Conservation (phyloP, 2,888 invertebrate genomes). For the Hypena proboscidalis region DNA sequence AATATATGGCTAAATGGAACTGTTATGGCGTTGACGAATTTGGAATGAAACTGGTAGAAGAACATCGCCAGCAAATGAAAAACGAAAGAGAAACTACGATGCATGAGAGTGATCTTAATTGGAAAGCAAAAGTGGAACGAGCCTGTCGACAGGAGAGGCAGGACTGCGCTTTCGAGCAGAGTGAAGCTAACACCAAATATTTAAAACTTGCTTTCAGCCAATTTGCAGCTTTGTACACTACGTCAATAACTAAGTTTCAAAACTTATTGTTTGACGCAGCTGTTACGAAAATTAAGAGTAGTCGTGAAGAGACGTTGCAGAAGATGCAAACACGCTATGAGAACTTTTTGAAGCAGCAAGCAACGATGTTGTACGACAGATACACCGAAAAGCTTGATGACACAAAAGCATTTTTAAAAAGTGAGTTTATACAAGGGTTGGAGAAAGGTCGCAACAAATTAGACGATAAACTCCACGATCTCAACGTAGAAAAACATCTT, state of each 20-base stretch:
- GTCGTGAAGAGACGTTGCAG: conserved; percentile 48
- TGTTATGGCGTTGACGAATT: conserved; percentile 58
- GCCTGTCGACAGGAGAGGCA: conserved; percentile 50
- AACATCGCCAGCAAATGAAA: conserved; percentile 52
- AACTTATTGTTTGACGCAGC: conserved; percentile 59
- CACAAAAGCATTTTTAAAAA: conserved; percentile 58
- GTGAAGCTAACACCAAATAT: conserved; percentile 53
- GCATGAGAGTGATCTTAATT: conserved; percentile 55
- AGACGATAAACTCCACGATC: conserved; percentile 60
- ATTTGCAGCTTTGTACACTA: conserved; percentile 57
- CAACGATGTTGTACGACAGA: conserved; percentile 58
- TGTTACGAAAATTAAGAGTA: conserved; percentile 55
- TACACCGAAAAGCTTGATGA: conserved; percentile 56
- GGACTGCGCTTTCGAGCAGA: conserved; percentile 45
- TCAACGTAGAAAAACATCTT: conserved; percentile 70
- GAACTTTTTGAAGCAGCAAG: conserved; percentile 59
- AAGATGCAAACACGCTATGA: conserved; percentile 60
- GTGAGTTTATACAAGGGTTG: conserved; percentile 54
- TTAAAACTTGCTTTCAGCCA: conserved; percentile 60
- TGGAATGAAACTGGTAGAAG: conserved; percentile 52
- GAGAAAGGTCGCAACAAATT: conserved; percentile 46
- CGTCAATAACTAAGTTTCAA: conserved; percentile 65
- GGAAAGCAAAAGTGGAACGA: conserved; percentile 55
- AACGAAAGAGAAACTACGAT: conserved; percentile 52
- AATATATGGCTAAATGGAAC: conserved; percentile 58